These are phyloP conservation scores for Ailuropoda melanoleuca DNA, from an alignment of 2,113 vertebrate species.

Conservation along the genomic window DNA sequence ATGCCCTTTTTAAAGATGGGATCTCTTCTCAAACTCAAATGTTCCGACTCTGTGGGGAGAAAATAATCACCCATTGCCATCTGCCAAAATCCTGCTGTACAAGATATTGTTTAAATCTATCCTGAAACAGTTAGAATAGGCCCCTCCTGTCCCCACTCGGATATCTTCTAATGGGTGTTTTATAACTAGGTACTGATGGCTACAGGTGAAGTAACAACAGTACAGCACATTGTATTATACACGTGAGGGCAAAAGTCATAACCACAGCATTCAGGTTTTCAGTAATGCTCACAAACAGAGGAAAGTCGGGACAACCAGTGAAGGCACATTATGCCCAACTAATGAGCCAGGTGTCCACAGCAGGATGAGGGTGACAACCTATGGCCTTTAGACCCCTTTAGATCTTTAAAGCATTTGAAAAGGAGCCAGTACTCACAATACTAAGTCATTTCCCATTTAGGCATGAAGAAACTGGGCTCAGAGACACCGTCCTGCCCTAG, in stretches of 20 bases:
- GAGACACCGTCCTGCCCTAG: not conserved
- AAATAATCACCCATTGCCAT: not conserved
- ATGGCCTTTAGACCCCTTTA: not conserved
- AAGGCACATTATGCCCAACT: fast-evolving
- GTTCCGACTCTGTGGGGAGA: no score
- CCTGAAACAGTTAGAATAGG: fast-evolving
- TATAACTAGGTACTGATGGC: not conserved
- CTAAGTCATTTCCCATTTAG: not conserved
- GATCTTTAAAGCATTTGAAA: not conserved
- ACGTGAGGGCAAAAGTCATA: not conserved
- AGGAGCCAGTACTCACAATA: no score
- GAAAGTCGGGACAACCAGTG: not conserved
- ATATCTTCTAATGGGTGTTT: not conserved
- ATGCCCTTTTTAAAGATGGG: not conserved
- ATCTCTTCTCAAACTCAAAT: not conserved
- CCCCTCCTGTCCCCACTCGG: no score
- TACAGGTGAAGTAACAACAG: not conserved
- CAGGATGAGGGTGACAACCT: not conserved
- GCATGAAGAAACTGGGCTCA: not conserved
- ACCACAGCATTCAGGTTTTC: not conserved
- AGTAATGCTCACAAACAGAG: not conserved
- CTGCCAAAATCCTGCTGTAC: no score
- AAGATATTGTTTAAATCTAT: no score
- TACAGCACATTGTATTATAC: not conserved
- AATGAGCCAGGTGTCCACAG: not conserved